These are phyloP conservation scores for Hippocampus kuda DNA, from an alignment of 2,797 vertebrate species.

Conservation along the genomic window DNA sequence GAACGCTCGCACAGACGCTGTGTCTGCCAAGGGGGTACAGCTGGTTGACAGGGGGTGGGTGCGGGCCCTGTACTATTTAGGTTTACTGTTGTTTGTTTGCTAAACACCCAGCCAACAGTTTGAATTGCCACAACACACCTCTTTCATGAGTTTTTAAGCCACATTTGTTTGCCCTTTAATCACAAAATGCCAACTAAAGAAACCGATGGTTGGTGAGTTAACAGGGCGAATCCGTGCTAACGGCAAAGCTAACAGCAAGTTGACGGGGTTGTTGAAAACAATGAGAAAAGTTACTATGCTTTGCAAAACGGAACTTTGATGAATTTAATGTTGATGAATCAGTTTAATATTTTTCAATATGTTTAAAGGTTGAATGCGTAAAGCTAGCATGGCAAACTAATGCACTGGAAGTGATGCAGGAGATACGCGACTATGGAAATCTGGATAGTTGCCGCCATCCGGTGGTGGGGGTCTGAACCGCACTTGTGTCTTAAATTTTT, in stretches of 20 bases:
- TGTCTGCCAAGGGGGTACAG: neutral
- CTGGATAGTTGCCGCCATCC: no score
- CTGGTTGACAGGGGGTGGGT: neutral
- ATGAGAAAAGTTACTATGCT: no score
- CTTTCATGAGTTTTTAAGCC: neutral
- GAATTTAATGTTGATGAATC: no score
- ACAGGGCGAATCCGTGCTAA: neutral
- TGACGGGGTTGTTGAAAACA: no score
- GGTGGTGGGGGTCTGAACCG: no score
- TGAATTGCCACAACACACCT: neutral
- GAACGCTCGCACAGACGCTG: neutral
- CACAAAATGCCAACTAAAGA: neutral
- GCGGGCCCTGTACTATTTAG: neutral
- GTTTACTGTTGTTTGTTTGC: neutral
- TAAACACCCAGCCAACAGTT: neutral
- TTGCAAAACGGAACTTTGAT: no score
- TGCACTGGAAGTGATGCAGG: no score
- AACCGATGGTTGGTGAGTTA: neutral
- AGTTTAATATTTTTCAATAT: no score
- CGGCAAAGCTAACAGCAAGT: neutral
- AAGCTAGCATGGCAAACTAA: no score
- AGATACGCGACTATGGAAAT: no score
- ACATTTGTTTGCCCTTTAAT: neutral
- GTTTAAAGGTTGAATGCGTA: no score
- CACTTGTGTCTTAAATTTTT: no score